These are phyloP conservation scores for Nephrotoma guestfalica DNA, from an alignment of 2,888 invertebrate genomes.

Conservation along the genomic window DNA sequence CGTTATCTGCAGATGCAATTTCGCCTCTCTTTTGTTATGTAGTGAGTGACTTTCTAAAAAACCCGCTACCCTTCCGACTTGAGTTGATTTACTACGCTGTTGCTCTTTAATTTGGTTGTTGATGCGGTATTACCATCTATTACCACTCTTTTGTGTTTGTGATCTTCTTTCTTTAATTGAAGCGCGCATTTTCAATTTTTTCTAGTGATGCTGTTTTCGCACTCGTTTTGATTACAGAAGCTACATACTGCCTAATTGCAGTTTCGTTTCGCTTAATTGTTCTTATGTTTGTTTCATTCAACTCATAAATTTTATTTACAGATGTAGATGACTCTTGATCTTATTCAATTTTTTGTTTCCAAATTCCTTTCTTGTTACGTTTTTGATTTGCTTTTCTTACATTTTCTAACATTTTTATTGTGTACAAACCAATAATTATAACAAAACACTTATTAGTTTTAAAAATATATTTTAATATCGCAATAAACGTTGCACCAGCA, in stretches of 20 bases:
- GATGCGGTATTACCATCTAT: not conserved
- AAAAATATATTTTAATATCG: too few relatives aligned
- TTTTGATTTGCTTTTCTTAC: too few relatives aligned
- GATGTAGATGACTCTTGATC: not conserved
- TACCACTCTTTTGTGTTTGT: not conserved
- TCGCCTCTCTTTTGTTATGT: not conserved
- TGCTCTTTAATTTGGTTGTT: too few relatives aligned
- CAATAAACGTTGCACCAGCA: too few relatives aligned
- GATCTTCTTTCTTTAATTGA: not conserved
- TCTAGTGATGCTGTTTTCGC: slow-evolving; percentile 8
- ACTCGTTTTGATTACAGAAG: slow-evolving; percentile 8
- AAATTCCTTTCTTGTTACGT: too few relatives aligned
- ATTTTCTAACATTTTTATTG: too few relatives aligned
- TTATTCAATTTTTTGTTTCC: too few relatives aligned
- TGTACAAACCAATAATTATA: too few relatives aligned
- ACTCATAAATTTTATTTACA: slow-evolving; percentile 9
- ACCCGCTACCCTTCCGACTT: too few relatives aligned
- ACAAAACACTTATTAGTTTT: too few relatives aligned
- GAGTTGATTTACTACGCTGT: too few relatives aligned
- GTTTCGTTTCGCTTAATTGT: slow-evolving; percentile 10
- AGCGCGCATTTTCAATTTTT: not conserved
- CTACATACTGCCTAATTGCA: slow-evolving; percentile 9
- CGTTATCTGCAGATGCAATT: not conserved
- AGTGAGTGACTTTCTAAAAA: not conserved
- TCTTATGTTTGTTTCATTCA: slow-evolving; percentile 10